Percentiles rank a stretch among this genome's conserved stretches.
Evolutionary conservation across 2,113 vertebrate species (phyloP).

Genomic region (Brachyhypopomus gauderio): DNA sequence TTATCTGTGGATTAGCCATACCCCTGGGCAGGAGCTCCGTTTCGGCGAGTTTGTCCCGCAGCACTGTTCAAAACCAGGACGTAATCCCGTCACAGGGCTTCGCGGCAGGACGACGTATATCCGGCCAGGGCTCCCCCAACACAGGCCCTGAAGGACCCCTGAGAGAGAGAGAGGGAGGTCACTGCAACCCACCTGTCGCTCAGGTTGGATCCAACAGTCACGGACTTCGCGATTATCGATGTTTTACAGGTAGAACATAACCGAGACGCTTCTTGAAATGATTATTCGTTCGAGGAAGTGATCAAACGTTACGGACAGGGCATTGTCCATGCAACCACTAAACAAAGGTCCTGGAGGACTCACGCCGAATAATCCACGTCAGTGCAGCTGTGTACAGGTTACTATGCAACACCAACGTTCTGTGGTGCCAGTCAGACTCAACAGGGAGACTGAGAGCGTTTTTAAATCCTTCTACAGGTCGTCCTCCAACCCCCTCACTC

Average conservation of each 20-base stretch:
- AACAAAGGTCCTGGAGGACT: conserved; percentile 72
- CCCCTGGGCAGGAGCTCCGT: neutral
- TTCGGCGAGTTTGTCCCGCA: neutral
- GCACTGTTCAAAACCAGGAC: neutral
- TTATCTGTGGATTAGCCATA: neutral
- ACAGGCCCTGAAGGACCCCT: conserved; percentile 57
- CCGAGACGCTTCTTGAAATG: conserved; percentile 7
- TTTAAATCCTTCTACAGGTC: conserved; percentile 61
- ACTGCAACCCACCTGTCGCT: conserved; percentile 40
- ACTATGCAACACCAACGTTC: conserved; percentile 78
- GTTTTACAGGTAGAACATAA: conserved; percentile 32
- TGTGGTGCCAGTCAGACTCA: conserved; percentile 71
- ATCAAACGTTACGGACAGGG: conserved; percentile 50
- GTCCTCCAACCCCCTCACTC: conserved; percentile 54
- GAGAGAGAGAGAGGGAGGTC: conserved; percentile 36
- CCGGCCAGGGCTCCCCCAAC: conserved; percentile 43
- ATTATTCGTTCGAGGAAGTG: conserved; percentile 39
- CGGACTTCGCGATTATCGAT: conserved; percentile 29
- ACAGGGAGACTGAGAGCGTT: conserved; percentile 66
- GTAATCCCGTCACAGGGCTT: conserved; percentile 54
- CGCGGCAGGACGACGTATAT: neutral
- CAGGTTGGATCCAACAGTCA: conserved; percentile 52
- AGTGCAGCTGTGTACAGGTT: conserved; percentile 73
- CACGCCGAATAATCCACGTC: conserved; percentile 73
- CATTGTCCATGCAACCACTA: conserved; percentile 59